Evolutionary conservation across 2,888 invertebrate species (phyloP).

Genomic region (Ochropleura plecta): DNA sequence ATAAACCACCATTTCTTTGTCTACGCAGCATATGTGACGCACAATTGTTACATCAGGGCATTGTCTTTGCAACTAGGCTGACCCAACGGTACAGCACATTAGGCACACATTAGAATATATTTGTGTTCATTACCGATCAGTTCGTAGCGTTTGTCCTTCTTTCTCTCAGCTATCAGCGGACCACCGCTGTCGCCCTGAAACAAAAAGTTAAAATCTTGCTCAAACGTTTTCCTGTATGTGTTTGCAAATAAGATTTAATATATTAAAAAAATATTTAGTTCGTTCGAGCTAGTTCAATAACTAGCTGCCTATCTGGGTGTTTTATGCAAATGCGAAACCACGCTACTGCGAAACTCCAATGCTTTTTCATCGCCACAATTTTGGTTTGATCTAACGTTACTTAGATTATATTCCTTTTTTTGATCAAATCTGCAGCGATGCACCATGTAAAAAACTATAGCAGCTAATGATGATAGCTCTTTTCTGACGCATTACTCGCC

Average conservation of each 20-base stretch:
- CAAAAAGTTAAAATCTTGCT: constrained; percentile 46
- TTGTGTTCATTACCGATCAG: constrained; percentile 91
- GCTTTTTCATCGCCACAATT: background rate
- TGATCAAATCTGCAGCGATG: background rate
- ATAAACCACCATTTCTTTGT: background rate
- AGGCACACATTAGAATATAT: constrained; percentile 50
- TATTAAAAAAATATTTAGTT: too few relatives aligned
- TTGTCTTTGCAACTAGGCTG: constrained; percentile 26
- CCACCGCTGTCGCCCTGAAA: constrained; percentile 95
- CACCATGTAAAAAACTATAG: background rate
- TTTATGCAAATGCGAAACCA: background rate
- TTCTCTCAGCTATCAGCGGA: constrained; percentile 93
- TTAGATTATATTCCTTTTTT: background rate
- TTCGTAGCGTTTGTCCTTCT: constrained; percentile 94
- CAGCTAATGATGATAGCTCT: background rate
- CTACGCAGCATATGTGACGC: background rate
- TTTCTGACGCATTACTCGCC: background rate
- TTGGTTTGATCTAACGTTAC: background rate
- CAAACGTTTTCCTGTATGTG: background rate
- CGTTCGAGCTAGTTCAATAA: too few relatives aligned
- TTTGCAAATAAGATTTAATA: background rate
- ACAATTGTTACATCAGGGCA: constrained; percentile 3
- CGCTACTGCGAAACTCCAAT: background rate
- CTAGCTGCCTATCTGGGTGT: background rate
- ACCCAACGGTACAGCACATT: constrained; percentile 29